Conservation (phyloP, 2,888 invertebrate species). For the Pheosia tremula region DNA sequence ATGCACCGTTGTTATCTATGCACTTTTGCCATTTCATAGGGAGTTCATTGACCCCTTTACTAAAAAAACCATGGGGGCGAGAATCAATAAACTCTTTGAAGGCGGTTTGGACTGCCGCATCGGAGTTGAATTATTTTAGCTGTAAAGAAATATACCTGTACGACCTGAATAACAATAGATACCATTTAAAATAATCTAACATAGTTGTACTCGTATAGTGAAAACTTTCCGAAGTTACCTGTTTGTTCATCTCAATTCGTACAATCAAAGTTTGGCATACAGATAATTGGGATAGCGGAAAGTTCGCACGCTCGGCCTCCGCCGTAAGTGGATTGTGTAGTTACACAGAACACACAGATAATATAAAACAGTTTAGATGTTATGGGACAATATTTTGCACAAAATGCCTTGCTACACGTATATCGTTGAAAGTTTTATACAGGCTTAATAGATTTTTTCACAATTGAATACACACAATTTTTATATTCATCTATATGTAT, state of each 20-base stretch:
- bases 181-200: constrained; percentile 9
- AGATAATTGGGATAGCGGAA: constrained; percentile 28
- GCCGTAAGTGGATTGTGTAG: constrained; percentile 3
- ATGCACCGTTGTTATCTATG: no score
- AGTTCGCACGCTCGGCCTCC: constrained; percentile 5
- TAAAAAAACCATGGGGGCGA: no score
- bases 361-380: background rate
- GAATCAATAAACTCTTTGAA: no score
- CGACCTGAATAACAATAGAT: background rate
- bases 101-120: no score
- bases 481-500: no score
- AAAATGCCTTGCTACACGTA: background rate
- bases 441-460: background rate
- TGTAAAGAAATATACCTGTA: no score
- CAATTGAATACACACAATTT: no score
- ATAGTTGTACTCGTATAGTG: constrained; percentile 4
- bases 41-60: no score
- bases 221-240: constrained; percentile 16
- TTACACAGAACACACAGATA: background rate
- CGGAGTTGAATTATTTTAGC: no score
- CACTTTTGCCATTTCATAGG: no score
- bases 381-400: background rate
- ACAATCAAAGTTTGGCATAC: constrained; percentile 22
- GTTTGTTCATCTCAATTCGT: constrained; percentile 28
- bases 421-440: no score